Conservation (phyloP, 2,113 vertebrate genomes). For the Mixornis gularis region DNA sequence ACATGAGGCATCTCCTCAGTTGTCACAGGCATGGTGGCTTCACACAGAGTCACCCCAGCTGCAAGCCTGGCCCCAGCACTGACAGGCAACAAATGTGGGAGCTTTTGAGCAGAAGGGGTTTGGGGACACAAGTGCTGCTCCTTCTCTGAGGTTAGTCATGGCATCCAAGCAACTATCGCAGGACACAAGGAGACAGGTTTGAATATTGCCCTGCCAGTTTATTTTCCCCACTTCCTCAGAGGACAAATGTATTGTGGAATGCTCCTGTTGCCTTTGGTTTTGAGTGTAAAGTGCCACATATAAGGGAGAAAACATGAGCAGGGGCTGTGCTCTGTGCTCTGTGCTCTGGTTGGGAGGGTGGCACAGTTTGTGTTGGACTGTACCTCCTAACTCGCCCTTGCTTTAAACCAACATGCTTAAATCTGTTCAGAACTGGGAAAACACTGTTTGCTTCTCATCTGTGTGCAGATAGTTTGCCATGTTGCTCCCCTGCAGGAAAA, state of each 20-base stretch:
- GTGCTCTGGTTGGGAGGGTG: neutral
- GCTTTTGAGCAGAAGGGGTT: rapidly evolving
- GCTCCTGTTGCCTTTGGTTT: neutral
- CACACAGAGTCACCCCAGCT: neutral
- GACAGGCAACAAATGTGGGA: neutral
- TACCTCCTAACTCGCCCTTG: neutral
- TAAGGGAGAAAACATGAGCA: neutral
- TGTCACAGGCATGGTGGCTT: neutral
- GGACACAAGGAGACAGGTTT: neutral
- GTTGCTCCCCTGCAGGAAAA: neutral
- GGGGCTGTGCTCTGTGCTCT: neutral
- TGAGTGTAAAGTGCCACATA: neutral
- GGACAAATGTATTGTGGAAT: neutral
- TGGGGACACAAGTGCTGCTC: neutral
- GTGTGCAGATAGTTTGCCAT: neutral
- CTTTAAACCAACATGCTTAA: neutral
- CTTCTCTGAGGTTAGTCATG: neutral
- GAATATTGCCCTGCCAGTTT: neutral
- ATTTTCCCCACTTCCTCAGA: neutral
- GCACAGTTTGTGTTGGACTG: neutral
- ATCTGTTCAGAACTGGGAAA: neutral
- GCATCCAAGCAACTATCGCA: neutral
- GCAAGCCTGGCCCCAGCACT: neutral
- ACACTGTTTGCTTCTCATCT: neutral
- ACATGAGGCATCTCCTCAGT: rapidly evolving